Base-by-base conservation (phyloP, 2,113 vertebrate genomes). In the Leptosomus discolor region DNA sequence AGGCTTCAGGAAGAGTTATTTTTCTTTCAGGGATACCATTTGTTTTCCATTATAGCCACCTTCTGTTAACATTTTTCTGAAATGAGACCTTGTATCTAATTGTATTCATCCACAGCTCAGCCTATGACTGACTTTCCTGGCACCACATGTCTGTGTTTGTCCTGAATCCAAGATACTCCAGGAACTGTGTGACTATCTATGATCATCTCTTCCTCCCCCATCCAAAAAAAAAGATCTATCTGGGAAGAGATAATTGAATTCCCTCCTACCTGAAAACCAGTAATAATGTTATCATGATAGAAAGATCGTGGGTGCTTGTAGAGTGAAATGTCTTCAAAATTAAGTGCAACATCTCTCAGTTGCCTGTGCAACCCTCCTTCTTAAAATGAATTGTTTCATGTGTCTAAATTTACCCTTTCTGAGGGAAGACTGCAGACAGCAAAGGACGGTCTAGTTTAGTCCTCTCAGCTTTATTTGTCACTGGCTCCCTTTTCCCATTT, bases 61-160 rank as follows among this genome's bases (percentile, higher is more conserved):
- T 94, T 96, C 94, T 94, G 92, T 92, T 96, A 94, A 94, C 90
- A 96, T 97, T 95, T 95, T 97, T 94, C 85, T 93, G 64, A 93
- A 92, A 97, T 96, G 96, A 96, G 88, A 84, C 95, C 71, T 91
- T 92, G 71, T 81, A 77, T 96, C 82, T 95, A 94, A 94, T 86
- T 80, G 85, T 90, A 67, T 92, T 95, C 83, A 93, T 94, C 75
- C 63, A 93, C 71, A 86, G 50, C 34, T 92, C 83, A 81, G 79
- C 36, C 83, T 81, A 22, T 78, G 88, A 92, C 82, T 90, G 97
- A 91, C 94, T 94, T 97, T 96, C 92, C 94, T 93, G 94, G 88
- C 88, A 86, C 43, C 68, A 64, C 30, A 90, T 45, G 71, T 51
- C 58, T 60, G 24, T 65, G 32, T 69, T 92, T 94, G 92, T 91